Percentiles rank a stretch among this genome's conserved stretches.
Conservation (phyloP, 2,888 invertebrate genomes). For the Hypena proboscidalis region DNA sequence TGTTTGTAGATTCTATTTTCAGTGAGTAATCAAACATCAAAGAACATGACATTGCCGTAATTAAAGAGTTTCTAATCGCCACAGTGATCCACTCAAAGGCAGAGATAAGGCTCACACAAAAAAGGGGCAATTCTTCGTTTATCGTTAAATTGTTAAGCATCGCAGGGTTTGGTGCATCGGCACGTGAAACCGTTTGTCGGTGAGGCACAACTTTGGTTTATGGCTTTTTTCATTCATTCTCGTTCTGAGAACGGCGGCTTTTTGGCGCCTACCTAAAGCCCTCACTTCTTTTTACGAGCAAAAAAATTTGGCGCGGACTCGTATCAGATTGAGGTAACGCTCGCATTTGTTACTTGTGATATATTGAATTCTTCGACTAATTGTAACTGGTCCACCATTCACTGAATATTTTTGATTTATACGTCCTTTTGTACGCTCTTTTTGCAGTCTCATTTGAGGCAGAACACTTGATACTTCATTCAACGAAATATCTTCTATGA, state of each 20-base stretch:
- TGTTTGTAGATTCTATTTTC: conserved; percentile 22
- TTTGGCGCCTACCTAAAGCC: conserved; percentile 76
- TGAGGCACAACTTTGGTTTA: conserved; percentile 62
- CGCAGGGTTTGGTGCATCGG: conserved; percentile 70
- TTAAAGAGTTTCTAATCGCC: conserved; percentile 44
- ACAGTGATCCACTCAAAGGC: conserved; percentile 42
- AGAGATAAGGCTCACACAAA: conserved; percentile 56
- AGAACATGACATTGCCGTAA: conserved; percentile 40
- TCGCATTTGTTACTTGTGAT: conserved; percentile 12
- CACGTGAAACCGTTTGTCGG: conserved; percentile 80
- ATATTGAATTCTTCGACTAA: conserved; percentile 12
- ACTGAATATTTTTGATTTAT: conserved; percentile 10
- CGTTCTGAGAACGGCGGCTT: conserved; percentile 78
- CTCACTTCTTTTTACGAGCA: conserved; percentile 49
- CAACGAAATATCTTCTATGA: conserved; percentile 1
- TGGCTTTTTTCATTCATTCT: conserved; percentile 76
- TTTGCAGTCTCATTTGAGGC: background rate
- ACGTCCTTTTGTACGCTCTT: conserved; percentile 7
- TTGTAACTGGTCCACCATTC: conserved; percentile 5
- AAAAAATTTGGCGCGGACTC: conserved; percentile 59
- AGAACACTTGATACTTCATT: conserved; percentile 4
- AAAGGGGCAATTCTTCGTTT: conserved; percentile 53
- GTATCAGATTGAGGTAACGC: conserved; percentile 36
- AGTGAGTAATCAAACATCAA: conserved; percentile 37
- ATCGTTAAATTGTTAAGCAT: conserved; percentile 69